Base-by-base conservation (phyloP, 2,888 invertebrate species). In the Arctia plantaginis region DNA sequence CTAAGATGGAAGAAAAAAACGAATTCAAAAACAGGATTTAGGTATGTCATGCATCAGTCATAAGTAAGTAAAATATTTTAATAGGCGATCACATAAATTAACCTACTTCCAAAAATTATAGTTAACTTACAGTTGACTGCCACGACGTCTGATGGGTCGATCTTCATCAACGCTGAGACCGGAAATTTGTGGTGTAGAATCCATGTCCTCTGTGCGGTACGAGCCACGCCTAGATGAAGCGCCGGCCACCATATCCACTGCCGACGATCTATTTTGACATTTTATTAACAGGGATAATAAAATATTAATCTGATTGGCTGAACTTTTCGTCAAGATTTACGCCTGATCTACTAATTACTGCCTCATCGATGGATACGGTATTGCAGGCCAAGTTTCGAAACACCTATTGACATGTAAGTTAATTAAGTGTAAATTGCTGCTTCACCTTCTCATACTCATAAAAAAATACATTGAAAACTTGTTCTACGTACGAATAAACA, bases 171-270 rank as follows among this genome's bases (percentile, higher is more conserved):
- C 96, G 35, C 96, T 96, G 68, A 97, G 96, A 8, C 97, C 96
- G 90, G 96, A 82, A 90, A 96, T 90, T 90, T 96, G 89, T 89
- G 96, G 77, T 93, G 97, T 87, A 92, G 97, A 86, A 92, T 96
- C 89, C 1, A 94, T 89, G 79, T 97, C 97, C 59, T 97, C 96
- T 39, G 87, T 85, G 20, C 97, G 96, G 91, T 96, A 97, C 13
- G 96, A 97, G 71, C 96, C 96, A 75, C 97, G 96, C 13, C 97
- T 92, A 0, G 96, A 96, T n/a, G 95, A 96, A 68, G 96, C 92
- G 2, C 97, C 97, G 2, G 97, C 97, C 85, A 98, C 98, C 23
- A 98, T 98, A 88, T 98, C 98, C 86, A 98, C 98, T 27, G 98
- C 98, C 64, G 98, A 98, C 78, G 98, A 97, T 86, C 98, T 96